phyloP scores from a whole-genome alignment of 2,888 invertebrate genomes.

The Ectobius pallidus region DNA sequence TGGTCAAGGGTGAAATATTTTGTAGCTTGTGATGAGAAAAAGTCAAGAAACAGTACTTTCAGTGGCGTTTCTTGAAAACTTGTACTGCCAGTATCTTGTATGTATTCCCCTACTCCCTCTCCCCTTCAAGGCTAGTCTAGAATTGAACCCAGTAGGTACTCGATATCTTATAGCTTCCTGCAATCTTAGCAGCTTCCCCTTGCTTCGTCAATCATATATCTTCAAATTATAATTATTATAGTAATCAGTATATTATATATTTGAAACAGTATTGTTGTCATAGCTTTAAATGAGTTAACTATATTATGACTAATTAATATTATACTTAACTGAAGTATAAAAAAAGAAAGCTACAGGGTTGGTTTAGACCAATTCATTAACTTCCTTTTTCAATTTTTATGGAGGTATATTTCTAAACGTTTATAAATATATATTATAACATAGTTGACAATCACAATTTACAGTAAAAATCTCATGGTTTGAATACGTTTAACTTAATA shows the following conservation, averaged over 20 bases:
- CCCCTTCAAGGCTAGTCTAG: neutral
- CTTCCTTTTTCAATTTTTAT: constrained; percentile 40
- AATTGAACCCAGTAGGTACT: constrained; percentile 6
- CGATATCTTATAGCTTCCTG: neutral
- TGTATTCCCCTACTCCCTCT: neutral
- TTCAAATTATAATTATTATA: constrained; percentile 35
- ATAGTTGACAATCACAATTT: constrained; percentile 43
- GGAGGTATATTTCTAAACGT: constrained; percentile 41
- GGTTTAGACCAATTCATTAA: constrained; percentile 38
- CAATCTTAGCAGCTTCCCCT: neutral
- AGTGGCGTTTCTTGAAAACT: constrained; percentile 1
- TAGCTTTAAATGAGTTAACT: constrained; percentile 44
- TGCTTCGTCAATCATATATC: constrained; percentile 26
- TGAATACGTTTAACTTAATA: constrained; percentile 19
- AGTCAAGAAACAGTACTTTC: too few relatives aligned
- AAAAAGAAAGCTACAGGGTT: constrained; percentile 35
- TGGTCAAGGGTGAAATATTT: neutral
- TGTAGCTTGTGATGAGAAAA: constrained; percentile 6
- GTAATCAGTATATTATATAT: constrained; percentile 40
- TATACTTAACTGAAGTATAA: constrained; percentile 30
- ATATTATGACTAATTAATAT: constrained; percentile 36
- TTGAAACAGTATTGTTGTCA: constrained; percentile 45
- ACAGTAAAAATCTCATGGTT: constrained; percentile 37
- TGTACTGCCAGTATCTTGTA: constrained; percentile 19
- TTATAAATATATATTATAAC: constrained; percentile 40